Conservation (phyloP, 2,888 invertebrate genomes). For the Meandrusa payeni region DNA sequence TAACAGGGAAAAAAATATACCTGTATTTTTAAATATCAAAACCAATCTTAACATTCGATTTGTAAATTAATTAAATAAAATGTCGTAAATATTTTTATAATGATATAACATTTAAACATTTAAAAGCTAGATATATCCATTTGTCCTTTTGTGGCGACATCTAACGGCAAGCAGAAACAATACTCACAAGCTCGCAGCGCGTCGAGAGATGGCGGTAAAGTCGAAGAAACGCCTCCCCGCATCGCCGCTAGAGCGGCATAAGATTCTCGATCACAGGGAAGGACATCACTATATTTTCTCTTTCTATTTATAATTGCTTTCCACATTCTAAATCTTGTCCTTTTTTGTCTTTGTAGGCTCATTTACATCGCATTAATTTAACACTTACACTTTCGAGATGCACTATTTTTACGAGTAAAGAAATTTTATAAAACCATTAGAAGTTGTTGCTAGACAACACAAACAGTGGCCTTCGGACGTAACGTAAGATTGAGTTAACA, state of each 20-base stretch:
- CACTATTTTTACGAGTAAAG: neutral
- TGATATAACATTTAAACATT: too few species aligned
- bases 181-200: constrained; percentile 76
- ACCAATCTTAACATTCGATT: too few species aligned
- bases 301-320: constrained; percentile 70
- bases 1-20: too few species aligned
- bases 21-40: too few species aligned
- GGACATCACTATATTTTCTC: constrained; percentile 68
- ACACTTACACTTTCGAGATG: constrained; percentile 2
- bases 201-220: constrained; percentile 75
- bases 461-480: constrained; percentile 29
- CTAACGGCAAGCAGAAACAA: constrained; percentile 57
- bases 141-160: constrained; percentile 39
- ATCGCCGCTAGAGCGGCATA: constrained; percentile 72
- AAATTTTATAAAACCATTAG: neutral
- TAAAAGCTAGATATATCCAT: too few species aligned
- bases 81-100: too few species aligned
- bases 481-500: constrained; percentile 37
- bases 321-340: constrained; percentile 70
- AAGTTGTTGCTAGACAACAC: constrained; percentile 20
- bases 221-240: constrained; percentile 71
- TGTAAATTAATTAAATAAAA: too few species aligned
- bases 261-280: constrained; percentile 64
- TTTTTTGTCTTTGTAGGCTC: constrained; percentile 68
- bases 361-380: constrained; percentile 48